These are phyloP conservation scores for Taphrorychus bicolor DNA, from an alignment of 2,888 invertebrate species.

Conservation along the genomic window DNA sequence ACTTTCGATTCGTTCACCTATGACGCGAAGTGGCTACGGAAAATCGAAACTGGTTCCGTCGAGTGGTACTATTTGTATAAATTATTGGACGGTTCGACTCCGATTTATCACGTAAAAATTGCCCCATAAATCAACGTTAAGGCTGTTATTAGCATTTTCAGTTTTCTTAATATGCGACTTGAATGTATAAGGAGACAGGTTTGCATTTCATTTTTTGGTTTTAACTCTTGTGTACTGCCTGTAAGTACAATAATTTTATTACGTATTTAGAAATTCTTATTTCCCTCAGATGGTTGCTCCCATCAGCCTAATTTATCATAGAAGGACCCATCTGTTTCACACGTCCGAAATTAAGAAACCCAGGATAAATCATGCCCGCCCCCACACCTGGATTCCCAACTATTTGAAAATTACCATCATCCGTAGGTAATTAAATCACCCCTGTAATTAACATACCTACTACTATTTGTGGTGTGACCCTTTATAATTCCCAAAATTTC, in stretches of 20 bases:
- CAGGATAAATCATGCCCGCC: constrained; percentile 21
- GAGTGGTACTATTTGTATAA: constrained; percentile 1
- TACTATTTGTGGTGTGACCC: not conserved
- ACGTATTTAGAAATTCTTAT: no score
- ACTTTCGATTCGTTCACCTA: not conserved
- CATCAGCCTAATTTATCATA: constrained; percentile 4
- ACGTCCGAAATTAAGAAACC: constrained; percentile 3
- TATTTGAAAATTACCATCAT: constrained; percentile 16
- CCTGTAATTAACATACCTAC: constrained; percentile 13
- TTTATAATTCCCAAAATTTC: not conserved
- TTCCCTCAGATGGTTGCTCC: no score
- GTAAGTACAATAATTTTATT: no score
- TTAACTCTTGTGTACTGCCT: no score
- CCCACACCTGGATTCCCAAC: constrained; percentile 35
- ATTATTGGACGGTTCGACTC: not conserved
- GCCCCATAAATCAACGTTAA: not conserved
- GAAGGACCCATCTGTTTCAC: constrained; percentile 1
- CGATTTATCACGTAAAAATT: constrained; percentile 7
- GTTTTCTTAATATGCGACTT: not conserved
- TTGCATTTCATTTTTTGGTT: not conserved
- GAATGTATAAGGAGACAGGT: not conserved
- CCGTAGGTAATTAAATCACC: constrained; percentile 14
- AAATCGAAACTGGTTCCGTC: constrained; percentile 4
- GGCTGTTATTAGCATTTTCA: not conserved
- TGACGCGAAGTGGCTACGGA: not conserved